A percentile compares a stretch with the other conserved stretches of the same genome.
These are phyloP conservation scores for Atrina japonica DNA, from an alignment of 2,888 invertebrate species.

Conservation along the genomic window DNA sequence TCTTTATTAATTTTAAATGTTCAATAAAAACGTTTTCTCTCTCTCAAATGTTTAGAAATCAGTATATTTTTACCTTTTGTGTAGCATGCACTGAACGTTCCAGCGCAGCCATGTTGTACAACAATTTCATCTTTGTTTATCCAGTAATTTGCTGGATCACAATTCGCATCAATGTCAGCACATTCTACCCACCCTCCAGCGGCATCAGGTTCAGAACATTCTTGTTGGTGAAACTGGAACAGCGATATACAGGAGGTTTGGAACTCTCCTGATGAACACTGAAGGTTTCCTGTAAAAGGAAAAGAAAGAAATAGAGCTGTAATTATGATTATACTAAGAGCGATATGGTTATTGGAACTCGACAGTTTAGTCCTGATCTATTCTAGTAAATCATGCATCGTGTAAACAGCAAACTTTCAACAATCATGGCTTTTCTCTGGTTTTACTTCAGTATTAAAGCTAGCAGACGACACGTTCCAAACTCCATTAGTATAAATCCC, in stretches of 20 bases:
- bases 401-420: no score
- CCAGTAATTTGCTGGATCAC: slow-evolving; percentile 23
- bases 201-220: slow-evolving; percentile 27
- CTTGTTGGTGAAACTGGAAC: slow-evolving; percentile 32
- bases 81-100: slow-evolving; percentile 32
- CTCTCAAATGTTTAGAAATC: no score
- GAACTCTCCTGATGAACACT: neutral
- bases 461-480: no score
- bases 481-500: no score
- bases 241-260: slow-evolving; percentile 27
- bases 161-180: slow-evolving; percentile 23
- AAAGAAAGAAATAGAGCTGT: neutral
- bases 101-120: slow-evolving; percentile 39
- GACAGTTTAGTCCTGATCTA: no score
- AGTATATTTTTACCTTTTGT: slow-evolving; percentile 28
- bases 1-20: no score
- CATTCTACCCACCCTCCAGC: slow-evolving; percentile 39
- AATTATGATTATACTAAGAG: no score
- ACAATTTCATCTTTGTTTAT: slow-evolving; percentile 35
- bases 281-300: slow-evolving; percentile 5
- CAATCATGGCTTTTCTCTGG: no score
- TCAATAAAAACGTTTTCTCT: no score
- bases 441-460: no score
- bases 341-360: no score
- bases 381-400: no score